phyloP scores from a whole-genome alignment of 2,797 vertebrate species.

The Danio kyathit region DNA sequence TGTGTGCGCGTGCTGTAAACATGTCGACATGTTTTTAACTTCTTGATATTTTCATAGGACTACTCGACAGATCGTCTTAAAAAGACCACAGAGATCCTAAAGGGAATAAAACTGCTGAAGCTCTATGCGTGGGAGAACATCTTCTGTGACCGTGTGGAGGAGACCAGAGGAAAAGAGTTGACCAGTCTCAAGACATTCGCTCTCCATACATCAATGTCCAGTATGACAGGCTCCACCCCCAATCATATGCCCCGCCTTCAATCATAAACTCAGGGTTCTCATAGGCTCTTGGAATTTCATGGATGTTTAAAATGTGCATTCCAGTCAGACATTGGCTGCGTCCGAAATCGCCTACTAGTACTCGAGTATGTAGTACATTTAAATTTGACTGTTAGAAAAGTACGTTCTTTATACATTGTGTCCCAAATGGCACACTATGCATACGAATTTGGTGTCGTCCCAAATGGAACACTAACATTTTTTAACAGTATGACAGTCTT shows the following conservation, averaged over 20 bases:
- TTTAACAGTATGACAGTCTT: no score
- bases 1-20: constrained; percentile 6
- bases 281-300: no score
- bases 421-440: no score
- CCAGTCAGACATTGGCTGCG: no score
- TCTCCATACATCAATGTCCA: constrained; percentile 95
- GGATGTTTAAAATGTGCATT: no score
- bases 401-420: no score
- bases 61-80: constrained; percentile 97
- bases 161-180: constrained; percentile 92
- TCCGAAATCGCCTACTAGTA: no score
- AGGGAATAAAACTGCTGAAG: constrained; percentile 97
- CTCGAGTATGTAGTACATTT: no score
- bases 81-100: constrained; percentile 96
- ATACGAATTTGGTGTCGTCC: no score
- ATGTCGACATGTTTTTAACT: background rate
- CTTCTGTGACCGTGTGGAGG: constrained; percentile 94
- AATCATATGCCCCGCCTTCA: background rate
- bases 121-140: constrained; percentile 98
- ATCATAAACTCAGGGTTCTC: background rate
- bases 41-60: constrained; percentile 80
- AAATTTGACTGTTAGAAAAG: no score
- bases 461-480: no score
- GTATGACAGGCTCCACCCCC: constrained; percentile 75
- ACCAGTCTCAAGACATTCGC: constrained; percentile 95